Conservation (phyloP, 2,888 invertebrate species). For the Campoletis raptor region DNA sequence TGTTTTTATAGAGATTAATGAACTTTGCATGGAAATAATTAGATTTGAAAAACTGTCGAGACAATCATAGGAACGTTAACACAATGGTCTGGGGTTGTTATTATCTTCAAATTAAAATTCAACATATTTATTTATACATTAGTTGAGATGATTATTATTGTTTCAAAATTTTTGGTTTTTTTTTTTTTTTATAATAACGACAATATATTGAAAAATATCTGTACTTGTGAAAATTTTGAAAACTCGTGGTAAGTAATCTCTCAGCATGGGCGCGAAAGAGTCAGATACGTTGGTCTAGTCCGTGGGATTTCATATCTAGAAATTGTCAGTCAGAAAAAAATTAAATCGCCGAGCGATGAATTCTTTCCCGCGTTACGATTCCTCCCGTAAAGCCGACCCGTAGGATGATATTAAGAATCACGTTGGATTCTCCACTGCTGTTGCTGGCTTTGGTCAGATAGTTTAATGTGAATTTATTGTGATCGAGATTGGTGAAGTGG, state of each 20-base stretch:
- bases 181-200: background rate
- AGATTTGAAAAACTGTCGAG: background rate
- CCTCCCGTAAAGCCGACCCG: conserved; percentile 37
- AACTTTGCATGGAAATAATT: background rate
- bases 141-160: background rate
- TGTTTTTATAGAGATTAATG: no score
- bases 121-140: background rate
- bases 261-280: background rate
- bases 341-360: conserved; percentile 29
- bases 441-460: conserved; percentile 80
- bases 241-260: background rate
- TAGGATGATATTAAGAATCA: conserved; percentile 55
- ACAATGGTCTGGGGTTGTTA: background rate
- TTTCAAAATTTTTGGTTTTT: background rate
- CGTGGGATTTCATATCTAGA: conserved; percentile 14
- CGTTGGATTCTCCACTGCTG: conserved; percentile 32
- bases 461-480: conserved; percentile 85
- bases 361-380: conserved; percentile 40
- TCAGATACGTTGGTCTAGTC: background rate
- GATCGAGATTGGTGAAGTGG: conserved; percentile 79
- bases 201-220: background rate
- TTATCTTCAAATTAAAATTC: background rate
- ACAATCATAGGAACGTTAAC: background rate
- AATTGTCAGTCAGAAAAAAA: conserved; percentile 37
- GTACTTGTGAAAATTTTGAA: background rate